Base-by-base conservation (phyloP, 2,888 invertebrate genomes). In the Tuta absoluta region DNA sequence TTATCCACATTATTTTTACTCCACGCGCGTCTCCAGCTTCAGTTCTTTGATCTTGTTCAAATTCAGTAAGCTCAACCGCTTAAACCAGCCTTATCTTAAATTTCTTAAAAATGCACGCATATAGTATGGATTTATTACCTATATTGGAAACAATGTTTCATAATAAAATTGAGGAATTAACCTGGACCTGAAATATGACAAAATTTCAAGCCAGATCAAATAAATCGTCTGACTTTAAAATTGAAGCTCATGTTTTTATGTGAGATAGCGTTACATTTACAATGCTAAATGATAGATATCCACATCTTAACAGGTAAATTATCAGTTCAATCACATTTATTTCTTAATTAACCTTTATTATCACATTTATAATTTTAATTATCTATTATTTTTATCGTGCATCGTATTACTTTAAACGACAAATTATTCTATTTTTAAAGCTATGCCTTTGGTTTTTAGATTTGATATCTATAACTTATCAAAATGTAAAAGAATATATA, bases 1-100 rank as follows among this genome's bases (percentile, higher is more conserved):
- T 14, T 12, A 14, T 76, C 79, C 68, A 76, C 78, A 79, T 80
- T 90, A 89, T 89, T 89, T 91, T 88, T 89, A 89, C 77, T 78
- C 73, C 71, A 76, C 78, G 77, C 76, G 75, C 75, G 72, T 71
- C 67, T 66, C 67, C 65, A 72, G 69, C 66, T 72, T 72, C 75
- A 68, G 75, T 72, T 67, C 64, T 71, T 67, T 71, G 68, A 68
- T 66, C 65, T 66, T 3, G 38, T 62, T 65, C n/a, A 53, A 21
- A 23, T 64, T 45, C 41, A 38, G 11, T 45, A 37, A 33, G 12
- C 23, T 41, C 24, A 17, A 17, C 17, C 33, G n/a, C 56, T 56
- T 1, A 17, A 33, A 7, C 8, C 7, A 33, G 1, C n/a, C 33
- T 33, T 23, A 45, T 45, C 4, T 41, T 17, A 8, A 8, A 8